Conservation (phyloP, 2,888 invertebrate species). For the Cephus rjabovi region DNA sequence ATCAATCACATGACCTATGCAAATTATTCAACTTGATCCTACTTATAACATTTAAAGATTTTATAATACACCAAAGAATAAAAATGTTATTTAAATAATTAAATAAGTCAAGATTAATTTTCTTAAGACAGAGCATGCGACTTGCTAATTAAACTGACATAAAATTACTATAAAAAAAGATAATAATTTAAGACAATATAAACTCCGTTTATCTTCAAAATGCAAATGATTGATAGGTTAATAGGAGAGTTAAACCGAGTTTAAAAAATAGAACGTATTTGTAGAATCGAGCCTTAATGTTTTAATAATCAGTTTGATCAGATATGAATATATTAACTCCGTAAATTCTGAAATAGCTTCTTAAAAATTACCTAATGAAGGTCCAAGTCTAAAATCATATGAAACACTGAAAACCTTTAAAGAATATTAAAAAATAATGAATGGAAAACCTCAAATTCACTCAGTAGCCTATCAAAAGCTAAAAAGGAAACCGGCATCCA, state of each 20-base stretch:
- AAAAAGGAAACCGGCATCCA: constrained; percentile 34
- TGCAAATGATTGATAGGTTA: too few species aligned
- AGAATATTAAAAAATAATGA: not conserved
- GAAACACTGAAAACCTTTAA: not conserved
- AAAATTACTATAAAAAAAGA: not conserved
- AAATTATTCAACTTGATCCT: not conserved
- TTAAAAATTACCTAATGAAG: not conserved
- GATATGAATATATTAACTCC: not conserved
- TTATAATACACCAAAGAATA: not conserved
- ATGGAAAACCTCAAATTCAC: not conserved
- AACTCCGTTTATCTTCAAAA: too few species aligned
- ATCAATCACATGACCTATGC: not conserved
- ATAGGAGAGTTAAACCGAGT: too few species aligned
- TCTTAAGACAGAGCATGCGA: too few species aligned
- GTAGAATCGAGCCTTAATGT: not conserved
- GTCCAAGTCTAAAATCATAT: not conserved
- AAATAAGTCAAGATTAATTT: too few species aligned
- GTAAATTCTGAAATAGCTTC: not conserved
- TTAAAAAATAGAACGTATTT: too few species aligned
- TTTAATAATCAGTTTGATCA: not conserved
- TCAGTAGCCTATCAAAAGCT: not conserved
- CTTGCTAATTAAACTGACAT: not conserved
- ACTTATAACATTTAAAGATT: not conserved
- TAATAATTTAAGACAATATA: not conserved
- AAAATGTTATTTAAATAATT: not conserved